phyloP scores from a whole-genome alignment of 2,113 vertebrate genomes.

The Tautogolabrus adspersus region DNA sequence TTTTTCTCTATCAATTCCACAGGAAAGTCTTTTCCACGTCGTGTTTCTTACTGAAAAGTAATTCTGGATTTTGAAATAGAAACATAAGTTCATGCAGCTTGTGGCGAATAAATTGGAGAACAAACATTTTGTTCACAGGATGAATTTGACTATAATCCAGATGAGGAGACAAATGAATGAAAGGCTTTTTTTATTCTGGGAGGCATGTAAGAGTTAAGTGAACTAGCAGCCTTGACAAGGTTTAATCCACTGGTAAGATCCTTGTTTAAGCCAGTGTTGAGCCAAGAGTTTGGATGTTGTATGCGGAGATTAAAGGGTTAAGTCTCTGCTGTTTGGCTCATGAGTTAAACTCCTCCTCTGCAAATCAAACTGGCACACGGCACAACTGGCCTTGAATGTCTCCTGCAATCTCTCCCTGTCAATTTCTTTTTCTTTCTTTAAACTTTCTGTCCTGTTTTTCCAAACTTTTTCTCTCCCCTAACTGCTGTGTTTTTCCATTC shows the following conservation, averaged over 20 bases:
- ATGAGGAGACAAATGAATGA: background rate
- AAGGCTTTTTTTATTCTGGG: background rate
- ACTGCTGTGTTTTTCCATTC: conserved; percentile 45
- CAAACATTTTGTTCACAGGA: background rate
- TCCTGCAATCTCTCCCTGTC: conserved; percentile 25
- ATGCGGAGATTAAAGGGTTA: conserved; percentile 62
- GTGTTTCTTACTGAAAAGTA: background rate
- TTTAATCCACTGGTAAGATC: conserved; percentile 29
- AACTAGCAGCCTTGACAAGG: conserved; percentile 12
- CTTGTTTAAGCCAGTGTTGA: conserved; percentile 27
- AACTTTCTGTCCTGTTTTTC: conserved; percentile 8
- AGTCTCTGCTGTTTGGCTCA: conserved; percentile 44
- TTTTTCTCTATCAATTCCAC: conserved; percentile 27
- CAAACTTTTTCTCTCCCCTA: conserved; percentile 2
- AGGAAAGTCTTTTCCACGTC: background rate
- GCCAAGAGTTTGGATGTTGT: conserved; percentile 23
- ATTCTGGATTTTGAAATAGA: conserved; percentile 6
- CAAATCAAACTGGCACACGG: conserved; percentile 48
- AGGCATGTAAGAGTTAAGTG: background rate
- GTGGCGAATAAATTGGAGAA: background rate
- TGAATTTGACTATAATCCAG: conserved; percentile 2
- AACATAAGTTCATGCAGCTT: background rate
- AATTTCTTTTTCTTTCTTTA: conserved; percentile 4
- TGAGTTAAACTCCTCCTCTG: conserved; percentile 52
- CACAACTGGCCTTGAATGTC: conserved; percentile 55